phyloP scores from a whole-genome alignment of 2,888 invertebrate species.

The Platycnemis pennipes region DNA sequence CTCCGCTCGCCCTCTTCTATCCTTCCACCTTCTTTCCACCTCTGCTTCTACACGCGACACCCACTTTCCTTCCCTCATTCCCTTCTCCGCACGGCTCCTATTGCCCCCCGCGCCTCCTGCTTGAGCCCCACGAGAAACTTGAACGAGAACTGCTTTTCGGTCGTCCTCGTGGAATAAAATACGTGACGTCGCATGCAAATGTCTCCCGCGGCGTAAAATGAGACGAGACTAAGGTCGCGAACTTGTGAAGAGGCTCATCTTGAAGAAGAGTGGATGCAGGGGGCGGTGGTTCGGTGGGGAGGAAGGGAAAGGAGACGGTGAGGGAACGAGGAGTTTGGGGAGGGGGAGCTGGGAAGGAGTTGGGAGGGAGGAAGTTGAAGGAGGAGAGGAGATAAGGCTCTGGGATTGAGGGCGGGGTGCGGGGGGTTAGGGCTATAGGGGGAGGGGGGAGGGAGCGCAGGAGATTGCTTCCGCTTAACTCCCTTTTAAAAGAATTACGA shows the following conservation, averaged over 20 bases:
- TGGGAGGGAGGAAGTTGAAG: background rate
- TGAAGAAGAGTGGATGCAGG: background rate
- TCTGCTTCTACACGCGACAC: background rate
- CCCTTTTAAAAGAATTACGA: slow-evolving; percentile 39
- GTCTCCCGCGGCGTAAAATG: slow-evolving; percentile 37
- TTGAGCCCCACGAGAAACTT: background rate
- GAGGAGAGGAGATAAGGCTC: background rate
- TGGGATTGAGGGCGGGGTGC: background rate
- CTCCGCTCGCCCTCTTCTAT: background rate
- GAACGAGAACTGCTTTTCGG: slow-evolving; percentile 36
- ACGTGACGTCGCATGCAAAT: slow-evolving; percentile 62
- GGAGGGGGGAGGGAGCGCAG: background rate
- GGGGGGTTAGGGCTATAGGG: no score
- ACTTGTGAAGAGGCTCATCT: slow-evolving; percentile 41
- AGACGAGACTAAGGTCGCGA: slow-evolving; percentile 48
- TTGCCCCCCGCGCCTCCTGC: background rate
- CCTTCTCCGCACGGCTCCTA: background rate
- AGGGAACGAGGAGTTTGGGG: background rate
- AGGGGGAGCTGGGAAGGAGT: background rate
- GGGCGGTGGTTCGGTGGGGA: background rate
- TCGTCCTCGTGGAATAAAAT: slow-evolving; percentile 40
- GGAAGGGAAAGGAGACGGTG: background rate
- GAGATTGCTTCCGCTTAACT: slow-evolving; percentile 36
- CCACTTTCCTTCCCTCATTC: background rate
- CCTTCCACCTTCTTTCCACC: background rate